Evolutionary conservation across 1,140 invertebrate species (phyloP).

Genomic region (Camponotus vicinus): DNA sequence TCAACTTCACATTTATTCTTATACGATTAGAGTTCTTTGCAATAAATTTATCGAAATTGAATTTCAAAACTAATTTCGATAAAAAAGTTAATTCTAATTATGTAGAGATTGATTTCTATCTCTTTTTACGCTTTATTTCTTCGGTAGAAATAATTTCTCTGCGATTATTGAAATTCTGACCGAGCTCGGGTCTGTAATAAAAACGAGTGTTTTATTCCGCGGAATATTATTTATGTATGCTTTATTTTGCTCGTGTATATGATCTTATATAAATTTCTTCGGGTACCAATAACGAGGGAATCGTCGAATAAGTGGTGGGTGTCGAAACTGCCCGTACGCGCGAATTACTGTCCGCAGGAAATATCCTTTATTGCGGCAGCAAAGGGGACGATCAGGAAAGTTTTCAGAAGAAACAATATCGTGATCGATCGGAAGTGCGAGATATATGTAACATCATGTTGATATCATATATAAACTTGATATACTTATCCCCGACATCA

Average conservation of each 20-base stretch:
- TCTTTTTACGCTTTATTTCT: background rate
- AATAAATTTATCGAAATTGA: background rate
- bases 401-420: slow-evolving; percentile 11
- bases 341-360: slow-evolving; percentile 40
- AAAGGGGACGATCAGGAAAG: background rate
- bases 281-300: slow-evolving; percentile 29
- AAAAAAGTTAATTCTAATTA: background rate
- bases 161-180: background rate
- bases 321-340: slow-evolving; percentile 28
- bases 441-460: slow-evolving; percentile 9
- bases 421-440: background rate
- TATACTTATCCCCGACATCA: background rate
- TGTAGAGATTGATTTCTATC: background rate
- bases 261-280: slow-evolving; percentile 35
- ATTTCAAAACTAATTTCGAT: background rate
- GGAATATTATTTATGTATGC: slow-evolving; percentile 42
- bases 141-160: background rate
- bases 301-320: slow-evolving; percentile 30
- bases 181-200: background rate
- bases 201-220: background rate
- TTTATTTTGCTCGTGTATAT: background rate
- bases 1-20: background rate
- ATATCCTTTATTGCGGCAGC: slow-evolving; percentile 22
- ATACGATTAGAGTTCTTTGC: background rate
- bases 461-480: background rate